Evolutionary conservation across 1,140 invertebrate species (phyloP).

Genomic region (Eumaeus atala): DNA sequence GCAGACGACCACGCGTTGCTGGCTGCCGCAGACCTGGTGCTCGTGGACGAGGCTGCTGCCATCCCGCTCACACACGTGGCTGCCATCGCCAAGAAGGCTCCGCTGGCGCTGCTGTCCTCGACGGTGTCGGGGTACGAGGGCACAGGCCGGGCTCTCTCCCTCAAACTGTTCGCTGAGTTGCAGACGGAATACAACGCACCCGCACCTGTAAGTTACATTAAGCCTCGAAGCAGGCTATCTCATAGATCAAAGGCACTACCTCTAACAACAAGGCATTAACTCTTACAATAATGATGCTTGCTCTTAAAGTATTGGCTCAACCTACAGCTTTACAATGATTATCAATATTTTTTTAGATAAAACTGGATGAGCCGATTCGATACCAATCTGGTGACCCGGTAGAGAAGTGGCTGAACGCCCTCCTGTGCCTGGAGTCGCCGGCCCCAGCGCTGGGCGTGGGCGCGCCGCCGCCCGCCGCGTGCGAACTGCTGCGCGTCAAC

Average conservation of each 20-base stretch:
- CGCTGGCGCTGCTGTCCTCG: conserved; percentile 96
- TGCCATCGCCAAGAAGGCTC: conserved; percentile 92
- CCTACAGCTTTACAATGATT: too few relatives aligned
- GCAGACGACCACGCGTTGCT: conserved; percentile 92
- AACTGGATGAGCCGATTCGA: conserved; percentile 95
- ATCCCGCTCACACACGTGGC: conserved; percentile 97
- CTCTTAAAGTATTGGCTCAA: too few relatives aligned
- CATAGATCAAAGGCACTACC: too few relatives aligned
- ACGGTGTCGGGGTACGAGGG: conserved; percentile 99
- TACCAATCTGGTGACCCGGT: conserved; percentile 92
- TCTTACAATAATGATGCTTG: conserved; percentile 7
- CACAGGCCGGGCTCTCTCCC: conserved; percentile 94
- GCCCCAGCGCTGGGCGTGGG: conserved; percentile 80
- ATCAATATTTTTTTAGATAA: conserved; percentile 77
- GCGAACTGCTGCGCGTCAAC: conserved; percentile 94
- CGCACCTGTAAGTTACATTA: conserved; percentile 59
- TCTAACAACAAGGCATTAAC: neutral
- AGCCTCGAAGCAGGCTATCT: too few relatives aligned
- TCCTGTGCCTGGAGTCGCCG: conserved; percentile 93
- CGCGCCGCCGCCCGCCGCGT: conserved; percentile 90
- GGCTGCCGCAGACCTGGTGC: conserved; percentile 93
- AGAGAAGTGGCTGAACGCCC: conserved; percentile 93
- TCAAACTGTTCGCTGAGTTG: conserved; percentile 96
- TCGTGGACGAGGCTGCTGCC: conserved; percentile 99
- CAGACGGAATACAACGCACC: conserved; percentile 75